Conservation (phyloP, 2,113 vertebrate genomes). For the Phainopepla nitens region DNA sequence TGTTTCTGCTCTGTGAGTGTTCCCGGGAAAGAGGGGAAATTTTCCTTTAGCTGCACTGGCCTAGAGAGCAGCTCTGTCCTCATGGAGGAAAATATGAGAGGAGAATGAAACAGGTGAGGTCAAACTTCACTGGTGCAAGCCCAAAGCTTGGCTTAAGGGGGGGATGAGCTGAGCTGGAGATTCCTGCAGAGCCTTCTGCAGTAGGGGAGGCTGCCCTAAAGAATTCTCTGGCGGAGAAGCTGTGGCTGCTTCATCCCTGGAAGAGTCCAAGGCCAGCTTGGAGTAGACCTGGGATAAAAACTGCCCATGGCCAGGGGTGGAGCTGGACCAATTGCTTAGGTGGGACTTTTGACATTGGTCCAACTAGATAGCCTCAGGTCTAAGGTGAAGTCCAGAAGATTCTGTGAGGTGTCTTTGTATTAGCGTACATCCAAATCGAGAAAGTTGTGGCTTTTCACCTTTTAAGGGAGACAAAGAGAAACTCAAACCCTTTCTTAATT, state of each 20-base stretch:
- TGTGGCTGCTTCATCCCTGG: neutral
- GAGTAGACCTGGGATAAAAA: accelerated
- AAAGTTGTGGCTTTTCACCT: no score
- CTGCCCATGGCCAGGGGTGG: neutral
- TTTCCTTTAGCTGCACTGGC: neutral
- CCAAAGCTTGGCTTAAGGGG: neutral
- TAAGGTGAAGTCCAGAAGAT: no score
- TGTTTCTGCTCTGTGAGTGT: neutral
- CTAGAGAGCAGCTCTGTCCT: neutral
- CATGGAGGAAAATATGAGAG: accelerated
- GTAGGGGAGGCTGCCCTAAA: neutral
- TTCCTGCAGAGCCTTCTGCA: neutral
- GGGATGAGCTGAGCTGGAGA: neutral
- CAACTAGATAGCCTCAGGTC: no score
- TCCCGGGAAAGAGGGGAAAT: neutral
- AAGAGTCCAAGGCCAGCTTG: neutral
- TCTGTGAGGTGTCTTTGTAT: no score
- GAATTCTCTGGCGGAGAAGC: neutral
- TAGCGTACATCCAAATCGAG: no score
- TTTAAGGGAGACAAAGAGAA: no score
- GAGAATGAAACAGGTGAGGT: neutral
- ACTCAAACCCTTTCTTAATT: no score
- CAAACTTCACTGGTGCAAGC: neutral
- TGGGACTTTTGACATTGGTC: no score
- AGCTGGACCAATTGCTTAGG: neutral